Percentiles rank a stretch among this genome's conserved stretches.
phyloP scores from a whole-genome alignment of 1,140 invertebrate genomes.

The Apis florea region DNA sequence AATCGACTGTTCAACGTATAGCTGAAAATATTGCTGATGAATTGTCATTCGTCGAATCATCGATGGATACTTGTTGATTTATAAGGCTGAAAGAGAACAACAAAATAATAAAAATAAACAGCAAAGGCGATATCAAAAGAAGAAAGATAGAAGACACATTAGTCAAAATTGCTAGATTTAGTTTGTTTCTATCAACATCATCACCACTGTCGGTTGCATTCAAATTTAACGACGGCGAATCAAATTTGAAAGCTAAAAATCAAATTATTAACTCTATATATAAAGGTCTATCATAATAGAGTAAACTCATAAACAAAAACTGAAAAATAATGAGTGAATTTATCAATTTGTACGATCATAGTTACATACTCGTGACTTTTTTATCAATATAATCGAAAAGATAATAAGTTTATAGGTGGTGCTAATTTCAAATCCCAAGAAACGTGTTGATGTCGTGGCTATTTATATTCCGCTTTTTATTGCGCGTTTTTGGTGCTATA shows the following conservation, averaged over 20 bases:
- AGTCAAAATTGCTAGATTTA: constrained; percentile 23
- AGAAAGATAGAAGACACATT: background rate
- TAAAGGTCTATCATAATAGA: background rate
- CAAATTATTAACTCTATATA: constrained; percentile 24
- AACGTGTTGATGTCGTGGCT: constrained; percentile 55
- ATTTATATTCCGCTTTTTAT: constrained; percentile 22
- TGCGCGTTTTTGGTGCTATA: constrained; percentile 52
- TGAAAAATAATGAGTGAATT: background rate
- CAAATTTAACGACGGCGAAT: constrained; percentile 24
- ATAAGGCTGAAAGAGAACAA: constrained; percentile 9
- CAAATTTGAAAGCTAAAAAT: constrained; percentile 19
- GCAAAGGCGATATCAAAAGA: background rate
- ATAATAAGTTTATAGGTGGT: constrained; percentile 50
- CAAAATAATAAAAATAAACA: constrained; percentile 16
- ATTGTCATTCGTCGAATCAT: constrained; percentile 14
- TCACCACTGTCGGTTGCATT: constrained; percentile 19
- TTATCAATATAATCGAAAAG: constrained; percentile 30
- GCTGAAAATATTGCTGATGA: constrained; percentile 38
- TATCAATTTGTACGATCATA: background rate
- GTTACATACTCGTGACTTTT: background rate
- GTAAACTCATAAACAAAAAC: constrained; percentile 24
- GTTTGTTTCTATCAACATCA: constrained; percentile 14
- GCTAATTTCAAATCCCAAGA: constrained; percentile 52
- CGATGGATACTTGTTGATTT: constrained; percentile 29
- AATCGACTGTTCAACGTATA: constrained; percentile 43